phyloP scores from a whole-genome alignment of 2,888 invertebrate genomes.

The Xestia ashworthii region DNA sequence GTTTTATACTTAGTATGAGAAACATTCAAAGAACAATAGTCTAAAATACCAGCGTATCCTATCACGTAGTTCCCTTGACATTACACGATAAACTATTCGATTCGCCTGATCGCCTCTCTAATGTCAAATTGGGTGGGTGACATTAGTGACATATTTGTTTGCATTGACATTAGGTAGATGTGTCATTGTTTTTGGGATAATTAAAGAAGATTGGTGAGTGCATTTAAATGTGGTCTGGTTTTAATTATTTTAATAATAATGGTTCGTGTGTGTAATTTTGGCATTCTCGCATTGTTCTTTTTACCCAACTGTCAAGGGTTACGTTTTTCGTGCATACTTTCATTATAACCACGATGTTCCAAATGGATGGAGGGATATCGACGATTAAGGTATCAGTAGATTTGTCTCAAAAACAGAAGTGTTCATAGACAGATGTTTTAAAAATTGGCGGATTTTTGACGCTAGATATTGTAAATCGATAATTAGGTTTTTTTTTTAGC shows the following conservation, averaged over 20 bases:
- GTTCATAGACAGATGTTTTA: too few species aligned
- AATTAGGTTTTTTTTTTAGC: too few species aligned
- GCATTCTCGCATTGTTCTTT: background rate
- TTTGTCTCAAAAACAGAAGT: too few species aligned
- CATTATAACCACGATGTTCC: too few species aligned
- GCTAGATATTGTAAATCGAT: too few species aligned
- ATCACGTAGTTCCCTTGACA: slow-evolving; percentile 81
- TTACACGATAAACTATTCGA: slow-evolving; percentile 70
- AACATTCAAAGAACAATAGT: slow-evolving; percentile 63
- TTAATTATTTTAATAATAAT: background rate
- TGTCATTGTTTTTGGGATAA: slow-evolving; percentile 7
- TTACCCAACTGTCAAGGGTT: too few species aligned
- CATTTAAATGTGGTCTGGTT: background rate
- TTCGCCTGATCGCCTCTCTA: slow-evolving; percentile 55
- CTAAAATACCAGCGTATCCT: slow-evolving; percentile 72
- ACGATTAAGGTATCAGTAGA: too few species aligned
- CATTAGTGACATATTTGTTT: slow-evolving; percentile 50
- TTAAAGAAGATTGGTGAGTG: background rate
- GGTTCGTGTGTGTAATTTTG: background rate
- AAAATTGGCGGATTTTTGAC: too few species aligned
- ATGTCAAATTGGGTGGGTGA: slow-evolving; percentile 49
- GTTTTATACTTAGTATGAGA: background rate
- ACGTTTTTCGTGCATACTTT: too few species aligned
- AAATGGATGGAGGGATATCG: too few species aligned
- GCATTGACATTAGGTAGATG: slow-evolving; percentile 2